Conservation (phyloP, 2,797 vertebrate species). For the Tauraco hartlaubi region DNA sequence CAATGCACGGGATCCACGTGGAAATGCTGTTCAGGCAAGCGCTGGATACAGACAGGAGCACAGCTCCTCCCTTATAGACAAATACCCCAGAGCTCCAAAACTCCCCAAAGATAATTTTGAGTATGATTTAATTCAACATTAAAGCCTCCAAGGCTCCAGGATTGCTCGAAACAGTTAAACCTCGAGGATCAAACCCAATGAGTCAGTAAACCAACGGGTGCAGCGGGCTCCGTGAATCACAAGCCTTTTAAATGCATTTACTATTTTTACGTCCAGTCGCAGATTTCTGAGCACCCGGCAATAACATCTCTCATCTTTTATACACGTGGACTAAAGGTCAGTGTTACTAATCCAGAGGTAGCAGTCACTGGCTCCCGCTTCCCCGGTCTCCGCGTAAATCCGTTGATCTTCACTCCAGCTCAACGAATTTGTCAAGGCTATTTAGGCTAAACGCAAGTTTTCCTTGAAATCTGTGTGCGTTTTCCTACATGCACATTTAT, state of each 20-base stretch:
- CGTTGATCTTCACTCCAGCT: not conserved
- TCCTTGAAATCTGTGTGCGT: accelerated
- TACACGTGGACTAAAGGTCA: not conserved
- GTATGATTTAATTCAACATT: not conserved
- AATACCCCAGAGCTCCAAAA: not conserved
- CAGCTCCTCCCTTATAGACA: not conserved
- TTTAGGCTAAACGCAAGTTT: not conserved
- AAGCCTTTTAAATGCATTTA: not conserved
- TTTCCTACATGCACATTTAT: not conserved
- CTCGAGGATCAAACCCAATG: not conserved
- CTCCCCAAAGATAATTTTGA: not conserved
- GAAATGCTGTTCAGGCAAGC: not conserved
- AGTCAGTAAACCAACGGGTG: not conserved
- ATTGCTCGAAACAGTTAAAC: not conserved
- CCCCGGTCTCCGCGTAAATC: not conserved
- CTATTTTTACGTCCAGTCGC: not conserved
- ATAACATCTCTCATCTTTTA: not conserved
- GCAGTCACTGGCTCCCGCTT: not conserved
- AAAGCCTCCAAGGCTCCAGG: not conserved
- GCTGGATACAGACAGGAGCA: accelerated
- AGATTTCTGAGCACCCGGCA: not conserved
- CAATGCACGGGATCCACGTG: accelerated
- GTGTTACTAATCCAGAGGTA: not conserved
- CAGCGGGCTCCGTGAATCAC: not conserved
- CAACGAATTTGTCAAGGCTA: not conserved